Base-by-base conservation (phyloP, 2,888 invertebrate genomes). In the Eupithecia pulchellata region DNA sequence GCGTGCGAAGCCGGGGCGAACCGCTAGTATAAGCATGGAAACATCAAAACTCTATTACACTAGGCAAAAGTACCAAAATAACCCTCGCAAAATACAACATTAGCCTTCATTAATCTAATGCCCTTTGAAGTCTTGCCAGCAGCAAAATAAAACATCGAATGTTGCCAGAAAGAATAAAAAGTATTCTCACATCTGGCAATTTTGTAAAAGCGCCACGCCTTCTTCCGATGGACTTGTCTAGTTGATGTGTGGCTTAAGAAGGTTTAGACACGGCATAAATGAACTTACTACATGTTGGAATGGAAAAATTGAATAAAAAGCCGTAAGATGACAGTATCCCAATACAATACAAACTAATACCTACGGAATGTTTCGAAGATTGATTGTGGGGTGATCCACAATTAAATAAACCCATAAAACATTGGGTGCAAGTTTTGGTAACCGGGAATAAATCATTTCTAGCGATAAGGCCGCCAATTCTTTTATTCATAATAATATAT, bases 171-270 rank as follows among this genome's bases (percentile, higher is more conserved):
- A 82, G 60, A 61, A 81, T 80, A 83, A 75, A 71, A 65, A 66
- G 77, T 36, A 60, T 32, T 62, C 58, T 83, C 84, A 80, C 86
- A 87, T 87, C 87, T 87, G 84, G 89, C 89, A 90, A 92, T 92
- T 88, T 88, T 89, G 90, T 89, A 86, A 89, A 90, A 89, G 89
- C 85, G 83, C 88, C 92, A 91, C 92, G 91, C 92, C 92, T 78
- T 83, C 79, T 90, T 92, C 92, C 92, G 91, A 92, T 92, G 88
- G 89, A 89, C 86, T 82, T 75, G 84, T 84, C 89, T 86, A 86
- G 84, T 81, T 74, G 77, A 72, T 67, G 52, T 20, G 5, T 17
- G 82, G 76, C 34, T 42, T 69, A 8, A 0, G 62, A 74, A 74
- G 0, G 0, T 4, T 5, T 75, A 87, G 88, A 89, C 36, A 62